Percentiles rank a stretch among this genome's conserved stretches.
phyloP scores from a whole-genome alignment of 2,888 invertebrate species.

The Lasioglossum lativentre region DNA sequence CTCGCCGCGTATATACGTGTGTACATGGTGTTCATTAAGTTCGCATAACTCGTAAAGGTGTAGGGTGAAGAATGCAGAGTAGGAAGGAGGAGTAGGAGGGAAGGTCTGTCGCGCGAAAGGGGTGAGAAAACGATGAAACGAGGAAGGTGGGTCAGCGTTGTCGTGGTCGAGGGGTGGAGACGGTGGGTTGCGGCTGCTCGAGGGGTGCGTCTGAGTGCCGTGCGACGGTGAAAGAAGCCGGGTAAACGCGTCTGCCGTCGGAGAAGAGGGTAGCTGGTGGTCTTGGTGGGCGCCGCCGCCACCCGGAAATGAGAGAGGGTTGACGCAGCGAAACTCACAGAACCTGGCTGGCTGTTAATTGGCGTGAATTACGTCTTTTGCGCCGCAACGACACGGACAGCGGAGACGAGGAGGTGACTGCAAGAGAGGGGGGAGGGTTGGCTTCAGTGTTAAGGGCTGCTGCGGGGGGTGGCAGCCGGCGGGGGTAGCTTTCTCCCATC shows the following conservation, averaged over 20 bases:
- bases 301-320: conserved; percentile 66
- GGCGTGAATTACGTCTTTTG: conserved; percentile 77
- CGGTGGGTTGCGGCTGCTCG: conserved; percentile 20
- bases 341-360: conserved; percentile 74
- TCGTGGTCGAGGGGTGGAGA: conserved; percentile 1
- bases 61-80: conserved; percentile 24
- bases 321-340: conserved; percentile 69
- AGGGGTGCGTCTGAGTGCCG: conserved; percentile 72
- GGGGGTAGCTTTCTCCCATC: not conserved
- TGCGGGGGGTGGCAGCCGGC: not conserved
- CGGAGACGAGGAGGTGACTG: conserved; percentile 23
- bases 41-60: conserved; percentile 51
- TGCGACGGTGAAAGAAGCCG: conserved; percentile 71
- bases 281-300: conserved; percentile 40
- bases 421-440: not conserved
- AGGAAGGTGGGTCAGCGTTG: conserved; percentile 52
- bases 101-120: not conserved
- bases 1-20: conserved; percentile 13
- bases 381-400: conserved; percentile 66
- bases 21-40: conserved; percentile 69
- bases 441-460: conserved; percentile 21
- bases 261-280: conserved; percentile 19
- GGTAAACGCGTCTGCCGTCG: conserved; percentile 62
- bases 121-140: conserved; percentile 32
- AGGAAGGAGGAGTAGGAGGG: not conserved